phyloP scores from a whole-genome alignment of 2,113 vertebrate species.

The Lynx canadensis region DNA sequence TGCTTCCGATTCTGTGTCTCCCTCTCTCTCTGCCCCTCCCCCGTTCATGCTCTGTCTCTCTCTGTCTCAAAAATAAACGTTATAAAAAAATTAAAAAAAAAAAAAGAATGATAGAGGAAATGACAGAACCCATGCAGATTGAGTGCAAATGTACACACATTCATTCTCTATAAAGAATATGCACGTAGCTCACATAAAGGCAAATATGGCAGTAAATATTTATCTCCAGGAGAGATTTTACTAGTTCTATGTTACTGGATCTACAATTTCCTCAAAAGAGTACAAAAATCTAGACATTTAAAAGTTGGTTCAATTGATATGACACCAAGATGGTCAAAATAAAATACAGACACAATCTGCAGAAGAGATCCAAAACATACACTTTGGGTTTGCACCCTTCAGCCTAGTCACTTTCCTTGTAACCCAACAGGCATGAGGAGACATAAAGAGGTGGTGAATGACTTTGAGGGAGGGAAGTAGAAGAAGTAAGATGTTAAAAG shows the following conservation, averaged over 20 bases:
- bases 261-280: not conserved
- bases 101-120: not conserved
- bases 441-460: not conserved
- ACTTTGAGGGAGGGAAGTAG: not conserved
- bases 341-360: not conserved
- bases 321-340: not conserved
- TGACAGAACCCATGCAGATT: not conserved
- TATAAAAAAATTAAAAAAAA: too few relatives aligned
- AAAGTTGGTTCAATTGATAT: not conserved
- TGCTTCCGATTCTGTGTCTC: too few relatives aligned
- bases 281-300: not conserved
- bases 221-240: not conserved
- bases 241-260: not conserved
- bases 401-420: not conserved
- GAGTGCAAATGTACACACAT: not conserved
- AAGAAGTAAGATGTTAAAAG: not conserved
- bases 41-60: too few relatives aligned
- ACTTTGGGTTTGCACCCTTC: not conserved
- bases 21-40: too few relatives aligned
- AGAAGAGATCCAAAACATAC: not conserved
- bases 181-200: not conserved
- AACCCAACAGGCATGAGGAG: not conserved
- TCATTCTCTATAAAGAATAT: not conserved
- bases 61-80: too few relatives aligned
- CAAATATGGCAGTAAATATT: not conserved